These are phyloP conservation scores for Leuciscus waleckii DNA, from an alignment of 2,797 vertebrate species.

Conservation along the genomic window DNA sequence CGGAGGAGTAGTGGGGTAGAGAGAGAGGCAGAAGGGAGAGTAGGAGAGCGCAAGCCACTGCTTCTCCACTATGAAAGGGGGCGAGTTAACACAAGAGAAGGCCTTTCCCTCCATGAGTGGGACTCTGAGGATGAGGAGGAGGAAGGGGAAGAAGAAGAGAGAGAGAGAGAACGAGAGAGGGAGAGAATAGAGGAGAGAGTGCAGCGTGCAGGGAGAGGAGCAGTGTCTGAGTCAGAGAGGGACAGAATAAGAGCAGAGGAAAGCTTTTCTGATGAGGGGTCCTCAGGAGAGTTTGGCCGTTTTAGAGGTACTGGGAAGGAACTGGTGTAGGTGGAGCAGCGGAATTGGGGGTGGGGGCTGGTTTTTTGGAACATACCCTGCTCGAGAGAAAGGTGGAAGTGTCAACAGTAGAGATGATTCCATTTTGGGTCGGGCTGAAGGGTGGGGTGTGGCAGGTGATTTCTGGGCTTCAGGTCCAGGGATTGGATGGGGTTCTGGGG, in stretches of 20 bases:
- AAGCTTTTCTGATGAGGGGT: conserved; percentile 77
- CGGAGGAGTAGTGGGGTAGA: conserved; percentile 76
- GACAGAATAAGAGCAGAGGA: conserved; percentile 74
- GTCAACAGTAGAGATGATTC: conserved; percentile 83
- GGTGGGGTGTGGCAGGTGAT: conserved; percentile 75
- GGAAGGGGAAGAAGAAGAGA: conserved; percentile 69
- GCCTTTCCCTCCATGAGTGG: conserved; percentile 83
- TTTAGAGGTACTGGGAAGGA: conserved; percentile 84
- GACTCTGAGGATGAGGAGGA: conserved; percentile 79
- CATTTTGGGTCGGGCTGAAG: conserved; percentile 77
- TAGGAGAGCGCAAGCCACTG: conserved; percentile 79
- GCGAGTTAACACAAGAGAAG: conserved; percentile 80
- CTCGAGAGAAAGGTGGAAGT: conserved; percentile 83
- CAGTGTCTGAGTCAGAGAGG: conserved; percentile 79
- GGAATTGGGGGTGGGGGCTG: conserved; percentile 82
- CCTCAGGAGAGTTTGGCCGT: conserved; percentile 81
- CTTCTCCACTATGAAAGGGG: conserved; percentile 81
- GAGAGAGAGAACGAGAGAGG: conserved; percentile 65
- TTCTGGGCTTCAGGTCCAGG: conserved; percentile 80
- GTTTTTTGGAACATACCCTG: conserved; percentile 85
- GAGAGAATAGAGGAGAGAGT: conserved; percentile 65
- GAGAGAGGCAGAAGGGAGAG: conserved; percentile 71
- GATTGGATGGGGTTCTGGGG: conserved; percentile 78
- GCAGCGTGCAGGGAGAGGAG: conserved; percentile 70
- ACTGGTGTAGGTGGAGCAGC: conserved; percentile 66